phyloP scores from a whole-genome alignment of 2,113 vertebrate species.

The Crotophaga sulcirostris region DNA sequence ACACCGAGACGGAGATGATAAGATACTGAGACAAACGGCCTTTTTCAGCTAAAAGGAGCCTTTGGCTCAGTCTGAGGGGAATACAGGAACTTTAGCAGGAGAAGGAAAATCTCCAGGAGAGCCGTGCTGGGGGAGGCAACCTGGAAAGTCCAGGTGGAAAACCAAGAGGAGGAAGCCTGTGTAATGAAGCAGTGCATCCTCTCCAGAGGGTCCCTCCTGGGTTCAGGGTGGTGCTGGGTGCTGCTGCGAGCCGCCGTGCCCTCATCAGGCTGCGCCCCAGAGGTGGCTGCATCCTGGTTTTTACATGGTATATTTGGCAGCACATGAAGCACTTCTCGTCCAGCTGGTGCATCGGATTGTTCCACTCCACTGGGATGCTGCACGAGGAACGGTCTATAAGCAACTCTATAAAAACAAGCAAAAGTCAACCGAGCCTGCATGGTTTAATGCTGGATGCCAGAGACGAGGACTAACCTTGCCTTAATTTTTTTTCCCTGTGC shows the following conservation, averaged over 20 bases:
- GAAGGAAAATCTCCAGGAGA: neutral
- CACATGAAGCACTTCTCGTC: neutral
- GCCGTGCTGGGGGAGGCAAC: neutral
- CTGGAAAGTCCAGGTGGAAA: neutral
- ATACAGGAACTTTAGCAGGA: neutral
- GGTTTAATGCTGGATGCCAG: constrained; percentile 18
- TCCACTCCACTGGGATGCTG: neutral
- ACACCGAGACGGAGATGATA: neutral
- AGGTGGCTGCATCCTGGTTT: neutral
- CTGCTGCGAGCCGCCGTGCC: neutral
- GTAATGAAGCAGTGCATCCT: neutral
- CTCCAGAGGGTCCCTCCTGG: neutral
- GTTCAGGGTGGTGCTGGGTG: constrained; percentile 35
- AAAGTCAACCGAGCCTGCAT: neutral
- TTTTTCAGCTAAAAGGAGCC: neutral
- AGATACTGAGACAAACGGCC: neutral
- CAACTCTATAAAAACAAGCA: constrained; percentile 13
- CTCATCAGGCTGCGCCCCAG: constrained; percentile 4
- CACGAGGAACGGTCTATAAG: neutral
- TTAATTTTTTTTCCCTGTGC: neutral
- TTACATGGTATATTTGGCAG: neutral
- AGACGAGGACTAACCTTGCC: neutral
- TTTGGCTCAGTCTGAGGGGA: neutral
- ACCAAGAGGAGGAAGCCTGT: neutral
- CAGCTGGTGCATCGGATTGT: neutral